These are phyloP conservation scores for Callocephalon fimbriatum DNA, from an alignment of 2,113 vertebrate genomes.

Conservation along the genomic window DNA sequence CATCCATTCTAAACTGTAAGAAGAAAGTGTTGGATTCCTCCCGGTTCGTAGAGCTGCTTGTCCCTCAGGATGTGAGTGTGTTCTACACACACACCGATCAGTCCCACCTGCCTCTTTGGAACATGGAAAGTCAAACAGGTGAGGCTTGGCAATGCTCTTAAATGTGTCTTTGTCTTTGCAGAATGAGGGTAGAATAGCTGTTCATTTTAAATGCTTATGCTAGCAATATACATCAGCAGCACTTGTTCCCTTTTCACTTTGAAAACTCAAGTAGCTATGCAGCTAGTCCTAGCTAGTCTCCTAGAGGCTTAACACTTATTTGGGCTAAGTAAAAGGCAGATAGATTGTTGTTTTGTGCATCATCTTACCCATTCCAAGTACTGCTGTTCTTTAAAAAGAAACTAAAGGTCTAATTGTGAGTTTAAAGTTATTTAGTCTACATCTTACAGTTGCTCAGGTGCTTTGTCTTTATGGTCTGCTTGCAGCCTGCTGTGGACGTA, in stretches of 20 bases:
- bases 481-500: not conserved
- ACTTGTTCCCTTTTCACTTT: not conserved
- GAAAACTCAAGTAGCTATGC: not conserved
- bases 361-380: not conserved
- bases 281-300: not conserved
- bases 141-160: not conserved
- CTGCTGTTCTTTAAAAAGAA: not conserved
- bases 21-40: constrained; percentile 82
- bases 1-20: constrained; percentile 84
- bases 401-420: not conserved
- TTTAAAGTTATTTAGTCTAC: not conserved
- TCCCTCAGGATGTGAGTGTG: constrained; percentile 87
- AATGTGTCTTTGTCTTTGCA: not conserved
- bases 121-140: constrained; percentile 66
- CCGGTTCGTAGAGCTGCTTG: constrained; percentile 88
- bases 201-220: not conserved
- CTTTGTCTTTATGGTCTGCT: not conserved
- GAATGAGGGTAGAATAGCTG: not conserved
- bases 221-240: not conserved
- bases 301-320: not conserved
- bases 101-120: constrained; percentile 87
- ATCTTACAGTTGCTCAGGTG: not conserved
- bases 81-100: constrained; percentile 86
- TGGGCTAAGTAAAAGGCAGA: not conserved
- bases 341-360: not conserved